A percentile compares a stretch with the other conserved stretches of the same genome.
Evolutionary conservation across 2,113 vertebrate genomes (phyloP).

Genomic region (Hemicordylus capensis): DNA sequence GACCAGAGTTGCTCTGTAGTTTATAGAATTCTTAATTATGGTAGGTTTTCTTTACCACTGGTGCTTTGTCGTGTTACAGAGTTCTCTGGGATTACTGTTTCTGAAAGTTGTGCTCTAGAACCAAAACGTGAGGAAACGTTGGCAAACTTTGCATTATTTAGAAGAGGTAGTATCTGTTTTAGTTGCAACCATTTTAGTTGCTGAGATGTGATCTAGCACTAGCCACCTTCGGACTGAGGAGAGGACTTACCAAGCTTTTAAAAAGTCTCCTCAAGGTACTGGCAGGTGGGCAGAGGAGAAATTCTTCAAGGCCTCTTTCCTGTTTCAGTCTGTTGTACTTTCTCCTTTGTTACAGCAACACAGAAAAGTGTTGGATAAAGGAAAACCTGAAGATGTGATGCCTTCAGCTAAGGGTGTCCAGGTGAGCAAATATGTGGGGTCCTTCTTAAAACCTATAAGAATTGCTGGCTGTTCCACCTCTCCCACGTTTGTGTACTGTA

Average conservation of each 20-base stretch:
- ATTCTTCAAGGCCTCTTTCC: neutral
- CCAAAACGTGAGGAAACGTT: neutral
- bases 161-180: too few relatives aligned
- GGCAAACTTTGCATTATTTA: neutral
- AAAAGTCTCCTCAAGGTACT: neutral
- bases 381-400: conserved; percentile 98
- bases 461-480: neutral
- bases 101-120: neutral
- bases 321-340: conserved; percentile 4
- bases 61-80: neutral
- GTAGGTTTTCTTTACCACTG: neutral
- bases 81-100: neutral
- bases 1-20: neutral
- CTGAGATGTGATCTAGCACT: neutral
- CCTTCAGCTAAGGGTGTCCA: conserved; percentile 92
- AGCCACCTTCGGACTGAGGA: neutral
- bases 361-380: conserved; percentile 99
- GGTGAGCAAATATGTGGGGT: conserved; percentile 73
- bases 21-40: neutral
- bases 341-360: conserved; percentile 89
- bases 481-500: accelerated
- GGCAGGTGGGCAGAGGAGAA: neutral
- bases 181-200: too few relatives aligned
- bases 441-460: neutral
- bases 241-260: neutral